Evolutionary conservation across 2,113 vertebrate genomes (phyloP).

Genomic region (Alexandromys fortis): DNA sequence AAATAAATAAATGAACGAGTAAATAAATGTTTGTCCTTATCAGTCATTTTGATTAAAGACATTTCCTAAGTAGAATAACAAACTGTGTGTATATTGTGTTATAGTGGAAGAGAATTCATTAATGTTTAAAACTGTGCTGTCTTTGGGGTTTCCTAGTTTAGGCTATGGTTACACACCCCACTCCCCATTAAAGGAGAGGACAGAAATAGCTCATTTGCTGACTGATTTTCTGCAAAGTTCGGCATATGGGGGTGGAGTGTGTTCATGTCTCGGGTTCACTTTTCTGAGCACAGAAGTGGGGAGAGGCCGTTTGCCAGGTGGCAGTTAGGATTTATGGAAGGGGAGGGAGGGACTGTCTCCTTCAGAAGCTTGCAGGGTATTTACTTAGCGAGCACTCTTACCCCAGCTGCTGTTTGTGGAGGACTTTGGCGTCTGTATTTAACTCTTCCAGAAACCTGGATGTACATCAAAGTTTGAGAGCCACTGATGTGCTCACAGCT

Average conservation of each 20-base stretch:
- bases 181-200: neutral
- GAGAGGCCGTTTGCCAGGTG: rapidly evolving
- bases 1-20: neutral
- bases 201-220: neutral
- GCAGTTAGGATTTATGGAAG: neutral
- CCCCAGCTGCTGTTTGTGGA: neutral
- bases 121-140: neutral
- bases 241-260: neutral
- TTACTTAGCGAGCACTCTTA: neutral
- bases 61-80: neutral
- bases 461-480: neutral
- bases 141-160: neutral
- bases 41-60: constrained; percentile 4
- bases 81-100: neutral
- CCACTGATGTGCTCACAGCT: neutral
- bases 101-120: neutral
- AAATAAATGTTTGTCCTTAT: neutral
- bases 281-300: neutral
- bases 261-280: neutral
- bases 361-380: neutral
- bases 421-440: neutral
- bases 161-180: rapidly evolving
- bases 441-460: neutral
- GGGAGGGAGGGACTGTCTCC: too few species aligned
- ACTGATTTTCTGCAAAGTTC: neutral